A percentile compares a stretch with the other conserved stretches of the same genome.
Evolutionary conservation across 35 echinoderm and acorn worm genomes (phyloP).

Genomic region (Apostichopus californicus): DNA sequence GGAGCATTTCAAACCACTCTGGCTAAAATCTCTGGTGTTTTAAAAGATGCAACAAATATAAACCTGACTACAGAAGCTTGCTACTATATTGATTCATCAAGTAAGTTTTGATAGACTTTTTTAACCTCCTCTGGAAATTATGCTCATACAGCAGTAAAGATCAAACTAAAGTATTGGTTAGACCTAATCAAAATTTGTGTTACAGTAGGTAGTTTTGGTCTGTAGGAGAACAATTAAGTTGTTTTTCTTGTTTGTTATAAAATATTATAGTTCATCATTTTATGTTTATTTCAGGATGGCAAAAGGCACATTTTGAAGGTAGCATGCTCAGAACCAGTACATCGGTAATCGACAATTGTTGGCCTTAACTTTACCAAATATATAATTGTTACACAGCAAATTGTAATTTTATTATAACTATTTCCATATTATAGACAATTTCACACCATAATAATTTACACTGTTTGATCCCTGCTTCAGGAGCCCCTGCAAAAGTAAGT

Average conservation of each 20-base stretch:
- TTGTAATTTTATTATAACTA: no score
- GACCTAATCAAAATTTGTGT: not conserved
- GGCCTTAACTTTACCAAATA: no score
- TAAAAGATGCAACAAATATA: slow-evolving; percentile 60
- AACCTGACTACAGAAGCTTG: slow-evolving; percentile 76
- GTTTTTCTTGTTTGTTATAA: not conserved
- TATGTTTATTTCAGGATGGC: not conserved
- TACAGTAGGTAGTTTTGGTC: not conserved
- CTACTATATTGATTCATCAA: slow-evolving; percentile 68
- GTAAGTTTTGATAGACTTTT: slow-evolving; percentile 13
- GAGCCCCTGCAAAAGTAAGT: no score
- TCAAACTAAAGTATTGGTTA: not conserved
- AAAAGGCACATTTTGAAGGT: no score
- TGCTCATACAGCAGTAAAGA: not conserved
- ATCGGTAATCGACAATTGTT: no score
- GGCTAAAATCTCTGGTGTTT: slow-evolving; percentile 47
- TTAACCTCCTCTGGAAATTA: not conserved
- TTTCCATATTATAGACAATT: no score
- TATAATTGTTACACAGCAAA: no score
- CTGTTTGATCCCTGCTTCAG: no score
- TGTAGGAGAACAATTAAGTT: no score
- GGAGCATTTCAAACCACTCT: slow-evolving; percentile 62
- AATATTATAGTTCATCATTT: not conserved
- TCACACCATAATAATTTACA: no score
- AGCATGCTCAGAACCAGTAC: no score